Conservation (phyloP, 92 coral and sea anemone genomes). For the Zoanthus solanderi region DNA sequence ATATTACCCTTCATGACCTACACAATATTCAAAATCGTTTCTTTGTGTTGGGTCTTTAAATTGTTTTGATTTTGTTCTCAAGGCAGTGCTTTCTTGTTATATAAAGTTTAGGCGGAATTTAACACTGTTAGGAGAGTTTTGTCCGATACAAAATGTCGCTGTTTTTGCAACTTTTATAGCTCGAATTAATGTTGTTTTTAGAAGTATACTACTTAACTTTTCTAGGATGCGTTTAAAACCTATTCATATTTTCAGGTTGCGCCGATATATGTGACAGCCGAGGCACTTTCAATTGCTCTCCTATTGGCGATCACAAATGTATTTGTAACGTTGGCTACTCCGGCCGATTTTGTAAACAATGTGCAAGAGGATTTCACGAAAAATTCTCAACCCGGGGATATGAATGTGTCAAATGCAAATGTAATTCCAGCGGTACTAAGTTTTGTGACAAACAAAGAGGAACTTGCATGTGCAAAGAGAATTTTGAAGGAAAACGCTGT, state of each 20-base stretch:
- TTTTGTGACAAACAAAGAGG: constrained; percentile 34
- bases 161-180: neutral
- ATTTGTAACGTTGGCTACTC: constrained; percentile 54
- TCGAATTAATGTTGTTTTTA: neutral
- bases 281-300: constrained; percentile 6
- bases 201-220: neutral
- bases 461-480: constrained; percentile 31
- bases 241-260: constrained; percentile 28
- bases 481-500: constrained; percentile 3
- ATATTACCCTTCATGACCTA: neutral
- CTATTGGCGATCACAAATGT: constrained; percentile 2
- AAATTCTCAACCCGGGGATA: neutral
- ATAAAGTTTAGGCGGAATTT: neutral
- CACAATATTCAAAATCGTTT: neutral
- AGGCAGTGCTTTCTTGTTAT: neutral
- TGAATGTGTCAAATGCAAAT: constrained; percentile 33
- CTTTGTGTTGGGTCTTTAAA: neutral
- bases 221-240: neutral
- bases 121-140: neutral
- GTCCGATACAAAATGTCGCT: neutral
- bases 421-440: constrained; percentile 7
- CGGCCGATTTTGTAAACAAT: constrained; percentile 52
- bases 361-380: constrained; percentile 56
- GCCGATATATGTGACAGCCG: neutral
- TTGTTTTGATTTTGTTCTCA: neutral